phyloP scores from a whole-genome alignment of 2,113 vertebrate genomes.

The Butorides virescens region DNA sequence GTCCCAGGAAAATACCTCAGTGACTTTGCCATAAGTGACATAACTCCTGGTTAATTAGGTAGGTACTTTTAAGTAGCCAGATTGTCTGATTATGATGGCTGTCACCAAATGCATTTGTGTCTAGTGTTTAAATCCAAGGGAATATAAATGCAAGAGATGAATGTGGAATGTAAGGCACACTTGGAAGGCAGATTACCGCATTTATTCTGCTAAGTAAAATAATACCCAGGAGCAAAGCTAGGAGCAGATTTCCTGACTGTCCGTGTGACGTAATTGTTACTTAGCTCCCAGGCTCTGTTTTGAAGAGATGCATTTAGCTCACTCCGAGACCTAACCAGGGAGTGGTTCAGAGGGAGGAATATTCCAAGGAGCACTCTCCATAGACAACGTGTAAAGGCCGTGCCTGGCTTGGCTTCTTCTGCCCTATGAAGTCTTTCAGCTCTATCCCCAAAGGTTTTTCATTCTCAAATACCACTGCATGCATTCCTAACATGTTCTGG shows the following conservation, averaged over 20 bases:
- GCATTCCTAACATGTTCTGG: background rate
- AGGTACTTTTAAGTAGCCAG: background rate
- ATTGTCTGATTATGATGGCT: background rate
- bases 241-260: background rate
- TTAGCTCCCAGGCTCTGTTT: background rate
- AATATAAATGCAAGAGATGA: background rate
- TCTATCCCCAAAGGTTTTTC: background rate
- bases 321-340: background rate
- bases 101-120: background rate
- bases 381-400: background rate
- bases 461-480: background rate
- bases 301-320: background rate
- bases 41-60: background rate
- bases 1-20: background rate
- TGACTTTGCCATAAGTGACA: background rate
- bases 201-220: constrained; percentile 16
- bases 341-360: background rate
- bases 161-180: background rate
- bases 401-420: background rate
- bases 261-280: background rate
- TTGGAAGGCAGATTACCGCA: background rate
- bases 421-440: background rate
- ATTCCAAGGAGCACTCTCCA: background rate
- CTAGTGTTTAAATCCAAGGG: background rate
- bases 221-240: background rate